phyloP scores from a whole-genome alignment of 2,113 vertebrate genomes.

The Malurus melanocephalus region DNA sequence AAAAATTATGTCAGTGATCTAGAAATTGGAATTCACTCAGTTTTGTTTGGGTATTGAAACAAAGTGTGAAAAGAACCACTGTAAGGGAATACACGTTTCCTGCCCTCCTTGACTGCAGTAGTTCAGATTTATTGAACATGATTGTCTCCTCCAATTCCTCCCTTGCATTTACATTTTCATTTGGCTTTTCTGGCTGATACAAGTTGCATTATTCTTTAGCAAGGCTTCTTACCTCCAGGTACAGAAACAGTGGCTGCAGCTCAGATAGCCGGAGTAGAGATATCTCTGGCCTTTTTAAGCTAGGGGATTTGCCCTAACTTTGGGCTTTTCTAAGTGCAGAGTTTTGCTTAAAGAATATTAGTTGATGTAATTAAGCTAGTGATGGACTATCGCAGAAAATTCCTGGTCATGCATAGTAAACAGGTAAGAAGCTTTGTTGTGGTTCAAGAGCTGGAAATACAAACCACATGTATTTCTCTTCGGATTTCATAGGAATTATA shows the following conservation, averaged over 20 bases:
- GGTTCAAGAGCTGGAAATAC: not conserved
- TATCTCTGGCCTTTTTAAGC: not conserved
- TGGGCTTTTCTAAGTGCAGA: not conserved
- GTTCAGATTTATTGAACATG: constrained; percentile 76
- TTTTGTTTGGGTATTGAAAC: not conserved
- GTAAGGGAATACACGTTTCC: not conserved
- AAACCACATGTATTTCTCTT: not conserved
- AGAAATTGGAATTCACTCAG: not conserved
- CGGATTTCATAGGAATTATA: not conserved
- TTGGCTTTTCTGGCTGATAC: constrained; percentile 76
- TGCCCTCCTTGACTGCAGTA: constrained; percentile 38
- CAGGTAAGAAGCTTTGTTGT: constrained; percentile 50
- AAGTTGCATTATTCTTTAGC: constrained; percentile 61
- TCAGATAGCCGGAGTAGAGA: not conserved
- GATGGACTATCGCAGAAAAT: not conserved
- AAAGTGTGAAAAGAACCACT: not conserved
- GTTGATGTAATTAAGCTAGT: not conserved
- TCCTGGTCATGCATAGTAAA: not conserved
- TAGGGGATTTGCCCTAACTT: not conserved
- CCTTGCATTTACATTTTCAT: constrained; percentile 83
- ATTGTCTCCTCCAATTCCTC: constrained; percentile 63
- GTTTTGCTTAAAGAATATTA: not conserved
- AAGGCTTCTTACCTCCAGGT: constrained; percentile 64
- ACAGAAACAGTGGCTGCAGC: not conserved
- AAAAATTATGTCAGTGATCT: not conserved